Evolutionary conservation across 2,888 invertebrate genomes (phyloP), one percentile per base, ranked within the genome.

Genomic region (Himalopsyche kuldschensis): DNA sequence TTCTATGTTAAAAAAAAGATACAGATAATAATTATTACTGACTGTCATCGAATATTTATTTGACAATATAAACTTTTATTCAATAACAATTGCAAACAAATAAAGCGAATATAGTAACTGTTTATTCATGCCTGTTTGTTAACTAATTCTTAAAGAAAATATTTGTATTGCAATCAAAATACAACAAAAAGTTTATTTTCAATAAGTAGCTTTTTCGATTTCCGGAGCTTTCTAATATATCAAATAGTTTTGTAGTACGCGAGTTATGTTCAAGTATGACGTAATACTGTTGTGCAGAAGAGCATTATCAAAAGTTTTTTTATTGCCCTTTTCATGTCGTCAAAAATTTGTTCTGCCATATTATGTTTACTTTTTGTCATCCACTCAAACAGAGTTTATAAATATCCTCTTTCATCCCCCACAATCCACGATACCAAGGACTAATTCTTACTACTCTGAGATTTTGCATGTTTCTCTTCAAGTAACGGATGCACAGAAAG

Each of bases 301-400:
- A 31, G 17, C 20, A 63, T 63, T 63, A 63, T 79, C 63, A 31
- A 77, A 24, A 24, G 32, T 32, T 41, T 81, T 83, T 78, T 78
- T 83, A 83, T 83, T 83, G 83, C 83, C 75, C 83, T 81, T 83
- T 83, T 80, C 75, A 83, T 80, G 78, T 78, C 69, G 24, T 24
- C 11, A 69, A 75, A 83, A 83, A 69, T 80, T 84, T 75, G 35
- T 80, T 75, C 80, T 78, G 79, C 81, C 35, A 85, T 85, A 85
- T 85, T 83, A 83, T 85, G 85, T 85, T 85, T 85, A 77, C 81
- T 83, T 84, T 77, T 85, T 81, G 85, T 81, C 80, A 83, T 83
- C 81, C 85, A 83, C 81, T 83, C 85, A 69, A 79, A 78, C 80
- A 46, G 78, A 55, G 83, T 78, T 81, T 83, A 83, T 75, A 78